Base-by-base conservation (phyloP, 2,888 invertebrate genomes). In the Stegana nigrithorax region DNA sequence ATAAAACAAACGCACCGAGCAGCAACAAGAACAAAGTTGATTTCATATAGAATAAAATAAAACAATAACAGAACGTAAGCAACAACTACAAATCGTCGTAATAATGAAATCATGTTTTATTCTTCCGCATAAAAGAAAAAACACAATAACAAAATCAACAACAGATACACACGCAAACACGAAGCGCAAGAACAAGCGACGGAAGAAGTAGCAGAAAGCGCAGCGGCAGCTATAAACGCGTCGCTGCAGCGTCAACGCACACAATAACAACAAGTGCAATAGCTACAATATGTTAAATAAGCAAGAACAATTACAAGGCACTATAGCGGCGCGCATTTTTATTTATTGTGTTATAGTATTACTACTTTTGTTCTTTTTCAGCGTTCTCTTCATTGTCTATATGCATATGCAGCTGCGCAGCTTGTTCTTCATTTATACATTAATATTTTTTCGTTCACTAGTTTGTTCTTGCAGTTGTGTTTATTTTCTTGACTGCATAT, bases 311-410 rank as follows among this genome's bases (percentile, higher is more conserved):
- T 25, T 14, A 45, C 19, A 45, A 53, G 29, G 25, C 36, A 36
- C n/a, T 23, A 47, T 47, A 47, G 7, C 21, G n/a, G 25, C 47
- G 14, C n/a, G 7, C 47, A n/a, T 21, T 47, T 21, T 12, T n/a
- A n/a, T 53, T 53, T 53, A 39, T 64, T 66, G 61, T 66, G 51
- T 62, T 58, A 60, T 57, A 57, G 60, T 63, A 63, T 47, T 60
- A 44, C 60, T 63, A 60, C 53, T 57, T 55, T 10, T 47, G 29
- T 23, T 56, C 60, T 63, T 60, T 58, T 58, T 4, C 45, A 25
- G n/a, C n/a, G n/a, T 25, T 57, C 27, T 27, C 47, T 39, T 21
- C 23, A 21, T 26, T 58, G n/a, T 44, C 19, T 44, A 23, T 57
- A 27, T 53, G 19, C 21, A 10, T 10, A 25, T n/a, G 25, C 17